phyloP scores from a whole-genome alignment of 2,888 invertebrate genomes.

The Oasisia sp. region DNA sequence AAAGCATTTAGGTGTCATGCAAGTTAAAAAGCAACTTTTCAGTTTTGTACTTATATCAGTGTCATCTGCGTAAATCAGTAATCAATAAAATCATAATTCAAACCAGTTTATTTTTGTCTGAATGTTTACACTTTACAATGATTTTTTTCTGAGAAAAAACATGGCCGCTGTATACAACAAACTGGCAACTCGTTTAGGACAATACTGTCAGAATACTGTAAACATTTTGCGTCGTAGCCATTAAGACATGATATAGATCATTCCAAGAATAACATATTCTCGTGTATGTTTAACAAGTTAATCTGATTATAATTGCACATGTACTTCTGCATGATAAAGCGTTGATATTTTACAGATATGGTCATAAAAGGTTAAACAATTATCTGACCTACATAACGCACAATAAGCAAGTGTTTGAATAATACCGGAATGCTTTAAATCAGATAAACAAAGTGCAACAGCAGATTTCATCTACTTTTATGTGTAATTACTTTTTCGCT shows the following conservation, averaged over 20 bases:
- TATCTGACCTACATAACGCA: neutral
- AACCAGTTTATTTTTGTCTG: neutral
- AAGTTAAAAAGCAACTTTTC: no score
- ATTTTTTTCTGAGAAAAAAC: neutral
- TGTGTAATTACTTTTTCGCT: neutral
- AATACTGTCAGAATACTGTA: neutral
- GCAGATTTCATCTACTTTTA: neutral
- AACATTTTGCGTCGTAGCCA: neutral
- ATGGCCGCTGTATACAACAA: neutral
- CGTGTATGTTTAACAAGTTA: neutral
- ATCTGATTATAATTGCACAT: neutral
- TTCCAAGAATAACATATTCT: neutral
- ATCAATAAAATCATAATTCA: neutral
- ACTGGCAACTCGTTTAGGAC: neutral
- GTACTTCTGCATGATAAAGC: neutral
- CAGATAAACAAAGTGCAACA: neutral
- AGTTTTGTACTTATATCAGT: no score
- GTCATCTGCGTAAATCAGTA: no score
- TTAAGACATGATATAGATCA: neutral
- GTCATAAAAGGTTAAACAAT: neutral
- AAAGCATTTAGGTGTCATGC: no score
- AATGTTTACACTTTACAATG: neutral
- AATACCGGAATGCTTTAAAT: neutral
- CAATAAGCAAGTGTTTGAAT: neutral
- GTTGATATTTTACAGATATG: neutral